Evolutionary conservation across 30 jellyfish, hydroid and myxozoan species (phyloP).

Genomic region (Hydra vulgaris): DNA sequence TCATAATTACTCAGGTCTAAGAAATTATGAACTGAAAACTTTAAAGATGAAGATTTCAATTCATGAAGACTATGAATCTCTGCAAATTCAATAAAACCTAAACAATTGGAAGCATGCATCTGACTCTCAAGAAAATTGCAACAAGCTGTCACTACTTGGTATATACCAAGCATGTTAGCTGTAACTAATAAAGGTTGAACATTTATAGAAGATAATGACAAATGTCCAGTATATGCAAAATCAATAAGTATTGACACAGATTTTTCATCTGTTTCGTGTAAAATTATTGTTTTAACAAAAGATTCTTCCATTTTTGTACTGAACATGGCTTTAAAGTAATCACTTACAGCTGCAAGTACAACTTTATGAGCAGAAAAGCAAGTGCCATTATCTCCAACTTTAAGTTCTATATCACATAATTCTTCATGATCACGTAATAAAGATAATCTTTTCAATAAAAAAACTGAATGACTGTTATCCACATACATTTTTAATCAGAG

Average conservation of each 20-base stretch:
- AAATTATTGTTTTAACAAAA: constrained; percentile 32
- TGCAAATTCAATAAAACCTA: constrained; percentile 58
- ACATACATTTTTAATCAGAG: constrained; percentile 36
- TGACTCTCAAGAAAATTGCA: constrained; percentile 60
- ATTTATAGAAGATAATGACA: constrained; percentile 37
- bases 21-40: constrained; percentile 52
- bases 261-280: constrained; percentile 51
- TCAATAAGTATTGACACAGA: constrained; percentile 46
- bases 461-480: constrained; percentile 52
- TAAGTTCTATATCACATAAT: constrained; percentile 77
- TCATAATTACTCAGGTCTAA: constrained; percentile 42
- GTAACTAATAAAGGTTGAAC: constrained; percentile 72
- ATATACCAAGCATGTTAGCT: constrained; percentile 70
- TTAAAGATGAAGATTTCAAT: constrained; percentile 43
- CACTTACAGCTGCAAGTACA: constrained; percentile 78
- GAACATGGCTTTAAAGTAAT: constrained; percentile 85
- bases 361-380: constrained; percentile 56
- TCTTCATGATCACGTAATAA: constrained; percentile 50
- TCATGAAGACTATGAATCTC: constrained; percentile 55
- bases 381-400: constrained; percentile 29
- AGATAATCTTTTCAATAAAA: constrained; percentile 54
- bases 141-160: constrained; percentile 72
- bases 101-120: constrained; percentile 67
- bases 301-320: constrained; percentile 78
- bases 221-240: constrained; percentile 74